These are phyloP conservation scores for Oreotragus oreotragus DNA, from an alignment of 2,113 vertebrate species.

Conservation along the genomic window DNA sequence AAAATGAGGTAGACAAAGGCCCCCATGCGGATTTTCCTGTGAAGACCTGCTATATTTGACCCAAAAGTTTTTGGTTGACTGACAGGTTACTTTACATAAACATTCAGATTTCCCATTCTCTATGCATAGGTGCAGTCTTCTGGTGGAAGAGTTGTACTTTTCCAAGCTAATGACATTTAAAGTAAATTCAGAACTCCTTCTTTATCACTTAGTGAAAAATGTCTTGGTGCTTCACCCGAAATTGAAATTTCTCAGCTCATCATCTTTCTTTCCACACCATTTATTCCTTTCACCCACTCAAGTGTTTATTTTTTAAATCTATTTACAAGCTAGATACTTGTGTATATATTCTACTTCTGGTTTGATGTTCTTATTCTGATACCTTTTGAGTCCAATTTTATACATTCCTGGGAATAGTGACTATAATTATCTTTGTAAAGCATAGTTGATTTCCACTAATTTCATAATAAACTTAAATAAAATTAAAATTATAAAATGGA, in stretches of 20 bases:
- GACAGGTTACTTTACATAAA: not conserved
- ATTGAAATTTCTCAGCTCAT: not conserved
- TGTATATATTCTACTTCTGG: not conserved
- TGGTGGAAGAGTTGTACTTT: not conserved
- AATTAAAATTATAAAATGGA: not conserved
- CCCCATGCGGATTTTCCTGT: not conserved
- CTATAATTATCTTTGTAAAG: conserved; percentile 6
- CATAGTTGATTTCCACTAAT: not conserved
- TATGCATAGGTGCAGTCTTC: not conserved
- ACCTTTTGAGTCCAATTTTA: not conserved
- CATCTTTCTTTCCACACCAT: not conserved
- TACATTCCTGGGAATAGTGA: not conserved
- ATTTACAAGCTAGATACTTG: not conserved
- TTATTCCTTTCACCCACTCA: not conserved
- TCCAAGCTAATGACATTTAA: conserved; percentile 1
- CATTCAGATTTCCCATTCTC: not conserved
- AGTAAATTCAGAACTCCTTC: not conserved
- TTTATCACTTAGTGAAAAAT: not conserved
- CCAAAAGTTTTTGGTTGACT: not conserved
- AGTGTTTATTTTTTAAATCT: conserved; percentile 20
- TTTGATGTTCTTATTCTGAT: conserved; percentile 18
- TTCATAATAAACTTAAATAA: not conserved
- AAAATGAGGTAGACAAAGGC: not conserved
- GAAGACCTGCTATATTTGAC: not conserved
- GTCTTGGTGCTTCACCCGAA: not conserved